A percentile compares a stretch with the other conserved stretches of the same genome.
Evolutionary conservation across 2,888 invertebrate genomes (phyloP).

Genomic region (Sarcophaga variegata): DNA sequence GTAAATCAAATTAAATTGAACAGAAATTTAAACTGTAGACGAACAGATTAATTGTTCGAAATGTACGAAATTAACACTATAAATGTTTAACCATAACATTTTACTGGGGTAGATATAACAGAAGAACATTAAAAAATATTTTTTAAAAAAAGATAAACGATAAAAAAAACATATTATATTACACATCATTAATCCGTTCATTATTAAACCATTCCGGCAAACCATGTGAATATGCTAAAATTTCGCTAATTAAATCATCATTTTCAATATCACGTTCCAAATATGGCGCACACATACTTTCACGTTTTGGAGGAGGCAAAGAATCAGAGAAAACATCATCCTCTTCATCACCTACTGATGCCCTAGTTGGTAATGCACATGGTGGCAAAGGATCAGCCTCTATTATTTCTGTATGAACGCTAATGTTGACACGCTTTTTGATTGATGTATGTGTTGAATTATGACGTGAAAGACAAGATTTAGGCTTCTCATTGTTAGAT

Average conservation of each 20-base stretch:
- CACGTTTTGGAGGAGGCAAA: conserved; percentile 82
- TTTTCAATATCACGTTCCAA: conserved; percentile 77
- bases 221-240: conserved; percentile 76
- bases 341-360: conserved; percentile 78
- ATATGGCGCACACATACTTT: conserved; percentile 83
- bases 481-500: conserved; percentile 69
- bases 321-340: conserved; percentile 86
- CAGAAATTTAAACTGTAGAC: no score
- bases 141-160: conserved; percentile 37
- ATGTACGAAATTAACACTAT: neutral
- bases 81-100: neutral
- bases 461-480: conserved; percentile 80
- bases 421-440: conserved; percentile 81
- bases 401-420: conserved; percentile 80
- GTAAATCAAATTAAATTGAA: no score
- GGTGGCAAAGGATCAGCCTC: conserved; percentile 77
- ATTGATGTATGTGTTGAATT: conserved; percentile 80
- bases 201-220: conserved; percentile 83
- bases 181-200: conserved; percentile 81
- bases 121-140: neutral
- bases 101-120: neutral
- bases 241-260: conserved; percentile 72
- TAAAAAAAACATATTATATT: conserved; percentile 68
- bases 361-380: conserved; percentile 56
- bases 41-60: no score